Percentiles rank a stretch among this genome's conserved stretches.
These are phyloP conservation scores for Leistus spinibarbis DNA, from an alignment of 2,888 invertebrate species.

Conservation along the genomic window DNA sequence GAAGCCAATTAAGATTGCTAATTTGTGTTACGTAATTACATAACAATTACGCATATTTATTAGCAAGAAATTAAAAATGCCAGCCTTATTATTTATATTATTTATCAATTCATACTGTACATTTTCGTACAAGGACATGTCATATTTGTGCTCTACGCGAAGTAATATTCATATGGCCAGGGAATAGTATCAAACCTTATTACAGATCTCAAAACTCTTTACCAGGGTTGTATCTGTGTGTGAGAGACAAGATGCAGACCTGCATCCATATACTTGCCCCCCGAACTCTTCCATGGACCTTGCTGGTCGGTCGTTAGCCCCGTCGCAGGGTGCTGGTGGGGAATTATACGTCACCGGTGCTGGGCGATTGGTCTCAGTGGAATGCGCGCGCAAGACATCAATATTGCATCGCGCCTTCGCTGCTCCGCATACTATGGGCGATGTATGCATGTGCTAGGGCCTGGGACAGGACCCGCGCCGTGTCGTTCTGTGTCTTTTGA, in stretches of 20 bases:
- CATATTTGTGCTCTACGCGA: no score
- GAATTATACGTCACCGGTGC: not conserved
- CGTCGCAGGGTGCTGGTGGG: not conserved
- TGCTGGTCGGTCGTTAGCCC: conserved; percentile 32
- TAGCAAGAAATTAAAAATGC: no score
- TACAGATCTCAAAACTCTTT: conserved; percentile 19
- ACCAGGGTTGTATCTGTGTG: conserved; percentile 19
- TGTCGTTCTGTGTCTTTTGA: not conserved
- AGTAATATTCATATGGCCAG: not conserved
- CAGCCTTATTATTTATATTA: no score
- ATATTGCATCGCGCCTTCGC: conserved; percentile 28
- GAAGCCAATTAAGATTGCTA: not conserved
- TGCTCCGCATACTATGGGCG: not conserved
- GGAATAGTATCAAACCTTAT: not conserved
- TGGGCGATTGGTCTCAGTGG: conserved; percentile 6
- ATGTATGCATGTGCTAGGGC: not conserved
- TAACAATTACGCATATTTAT: not conserved
- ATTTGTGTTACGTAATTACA: not conserved
- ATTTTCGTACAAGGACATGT: no score
- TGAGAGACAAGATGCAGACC: not conserved
- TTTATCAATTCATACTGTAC: no score
- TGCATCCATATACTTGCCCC: not conserved
- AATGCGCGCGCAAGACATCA: conserved; percentile 34
- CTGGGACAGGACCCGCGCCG: not conserved
- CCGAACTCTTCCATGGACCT: conserved; percentile 1